Evolutionary conservation across 2,113 vertebrate genomes (phyloP).

Genomic region (Labrus mixtus): DNA sequence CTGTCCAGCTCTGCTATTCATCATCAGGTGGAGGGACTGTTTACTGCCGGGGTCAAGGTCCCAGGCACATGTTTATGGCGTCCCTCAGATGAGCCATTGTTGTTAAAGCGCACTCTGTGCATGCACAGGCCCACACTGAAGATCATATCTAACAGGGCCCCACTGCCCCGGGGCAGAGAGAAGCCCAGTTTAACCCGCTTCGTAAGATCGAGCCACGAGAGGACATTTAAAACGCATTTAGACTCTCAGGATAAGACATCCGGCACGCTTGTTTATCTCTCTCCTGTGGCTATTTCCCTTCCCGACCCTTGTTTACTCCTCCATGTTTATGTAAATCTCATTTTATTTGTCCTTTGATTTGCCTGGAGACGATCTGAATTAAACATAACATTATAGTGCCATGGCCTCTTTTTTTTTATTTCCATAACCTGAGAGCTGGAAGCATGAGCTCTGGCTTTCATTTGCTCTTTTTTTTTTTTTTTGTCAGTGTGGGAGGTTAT

Average conservation of each 20-base stretch:
- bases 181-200: slow-evolving; percentile 63
- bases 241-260: slow-evolving; percentile 38
- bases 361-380: slow-evolving; percentile 51
- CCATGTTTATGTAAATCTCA: slow-evolving; percentile 51
- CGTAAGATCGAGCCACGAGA: slow-evolving; percentile 49
- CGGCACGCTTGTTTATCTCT: slow-evolving; percentile 40
- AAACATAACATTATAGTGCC: slow-evolving; percentile 54
- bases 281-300: slow-evolving; percentile 31
- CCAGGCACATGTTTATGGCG: slow-evolving; percentile 80
- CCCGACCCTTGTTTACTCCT: slow-evolving; percentile 16
- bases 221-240: slow-evolving; percentile 60
- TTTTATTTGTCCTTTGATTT: slow-evolving; percentile 33
- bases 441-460: slow-evolving; percentile 68
- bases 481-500: slow-evolving; percentile 51
- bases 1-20: slow-evolving; percentile 75
- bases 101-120: slow-evolving; percentile 74
- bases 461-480: slow-evolving; percentile 51
- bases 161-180: slow-evolving; percentile 39
- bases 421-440: slow-evolving; percentile 48
- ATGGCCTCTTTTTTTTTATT: slow-evolving; percentile 33
- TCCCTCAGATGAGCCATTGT: slow-evolving; percentile 80
- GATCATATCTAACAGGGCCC: slow-evolving; percentile 72
- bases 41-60: slow-evolving; percentile 85
- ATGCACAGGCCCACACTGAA: slow-evolving; percentile 48
- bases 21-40: slow-evolving; percentile 80